Conservation (phyloP, 2,113 vertebrate genomes). For the Megaleporinus macrocephalus region DNA sequence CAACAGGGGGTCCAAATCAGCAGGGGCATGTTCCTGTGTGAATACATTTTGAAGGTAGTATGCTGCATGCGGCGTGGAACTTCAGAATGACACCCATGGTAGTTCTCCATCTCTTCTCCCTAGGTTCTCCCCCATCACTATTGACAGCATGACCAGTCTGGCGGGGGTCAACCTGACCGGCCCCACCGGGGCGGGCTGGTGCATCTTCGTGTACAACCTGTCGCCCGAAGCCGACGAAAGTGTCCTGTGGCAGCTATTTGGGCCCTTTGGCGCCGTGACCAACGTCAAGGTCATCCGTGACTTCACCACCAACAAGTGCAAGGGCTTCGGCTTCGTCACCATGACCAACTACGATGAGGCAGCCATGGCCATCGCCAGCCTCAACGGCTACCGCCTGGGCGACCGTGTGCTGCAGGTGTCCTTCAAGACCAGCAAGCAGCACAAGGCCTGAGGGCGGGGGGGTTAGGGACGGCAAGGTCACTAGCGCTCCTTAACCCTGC, state of each 20-base stretch:
- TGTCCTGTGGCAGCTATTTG: conserved; percentile 98
- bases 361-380: conserved; percentile 96
- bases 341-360: conserved; percentile 99
- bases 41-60: conserved; percentile 53
- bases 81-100: conserved; percentile 91
- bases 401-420: conserved; percentile 97
- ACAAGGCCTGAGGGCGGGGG: conserved; percentile 89
- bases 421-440: conserved; percentile 99
- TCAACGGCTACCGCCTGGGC: conserved; percentile 94
- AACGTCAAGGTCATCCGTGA: conserved; percentile 98
- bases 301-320: conserved; percentile 98
- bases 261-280: conserved; percentile 95
- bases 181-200: conserved; percentile 88
- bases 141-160: conserved; percentile 89
- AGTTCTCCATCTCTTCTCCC: conserved; percentile 88
- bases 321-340: conserved; percentile 97
- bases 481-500: conserved; percentile 66
- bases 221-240: conserved; percentile 94
- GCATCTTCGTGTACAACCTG: conserved; percentile 98
- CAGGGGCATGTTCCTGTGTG: conserved; percentile 56
- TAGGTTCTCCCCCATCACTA: conserved; percentile 92
- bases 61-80: conserved; percentile 66
- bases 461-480: conserved; percentile 55
- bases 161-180: conserved; percentile 87
- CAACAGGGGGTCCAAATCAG: conserved; percentile 52